Evolutionary conservation across 2,797 vertebrate species (phyloP).

Genomic region (Bucorvus abyssinicus): DNA sequence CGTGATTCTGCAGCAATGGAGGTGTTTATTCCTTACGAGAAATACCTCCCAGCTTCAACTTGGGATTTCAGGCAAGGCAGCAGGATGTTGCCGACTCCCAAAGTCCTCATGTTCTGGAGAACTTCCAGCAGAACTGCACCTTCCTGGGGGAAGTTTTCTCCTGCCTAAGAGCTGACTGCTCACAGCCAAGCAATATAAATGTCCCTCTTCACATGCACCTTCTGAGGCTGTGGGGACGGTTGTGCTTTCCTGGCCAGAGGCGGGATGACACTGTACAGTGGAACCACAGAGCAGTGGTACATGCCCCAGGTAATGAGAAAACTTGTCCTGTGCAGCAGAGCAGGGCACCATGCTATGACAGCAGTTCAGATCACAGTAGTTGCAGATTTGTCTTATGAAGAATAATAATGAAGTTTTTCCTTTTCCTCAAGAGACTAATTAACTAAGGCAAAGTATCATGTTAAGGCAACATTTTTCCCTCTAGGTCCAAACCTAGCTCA

Average conservation of each 20-base stretch:
- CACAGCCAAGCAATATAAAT: background rate
- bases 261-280: background rate
- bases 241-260: background rate
- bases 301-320: background rate
- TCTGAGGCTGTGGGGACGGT: fast-evolving
- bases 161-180: fast-evolving
- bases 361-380: background rate
- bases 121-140: background rate
- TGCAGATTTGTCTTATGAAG: background rate
- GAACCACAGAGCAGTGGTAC: background rate
- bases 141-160: background rate
- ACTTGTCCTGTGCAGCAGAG: background rate
- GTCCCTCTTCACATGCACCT: fast-evolving
- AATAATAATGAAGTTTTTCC: background rate
- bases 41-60: background rate
- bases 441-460: background rate
- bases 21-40: background rate
- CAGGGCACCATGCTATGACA: fast-evolving
- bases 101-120: fast-evolving
- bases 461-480: background rate
- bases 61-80: background rate
- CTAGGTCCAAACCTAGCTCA: background rate
- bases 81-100: background rate
- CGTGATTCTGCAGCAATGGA: fast-evolving
- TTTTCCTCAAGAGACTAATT: background rate